A percentile compares a stretch with the other conserved stretches of the same genome.
These are phyloP conservation scores for Austrolebias charrua DNA, from an alignment of 2,797 vertebrate genomes.

Conservation along the genomic window DNA sequence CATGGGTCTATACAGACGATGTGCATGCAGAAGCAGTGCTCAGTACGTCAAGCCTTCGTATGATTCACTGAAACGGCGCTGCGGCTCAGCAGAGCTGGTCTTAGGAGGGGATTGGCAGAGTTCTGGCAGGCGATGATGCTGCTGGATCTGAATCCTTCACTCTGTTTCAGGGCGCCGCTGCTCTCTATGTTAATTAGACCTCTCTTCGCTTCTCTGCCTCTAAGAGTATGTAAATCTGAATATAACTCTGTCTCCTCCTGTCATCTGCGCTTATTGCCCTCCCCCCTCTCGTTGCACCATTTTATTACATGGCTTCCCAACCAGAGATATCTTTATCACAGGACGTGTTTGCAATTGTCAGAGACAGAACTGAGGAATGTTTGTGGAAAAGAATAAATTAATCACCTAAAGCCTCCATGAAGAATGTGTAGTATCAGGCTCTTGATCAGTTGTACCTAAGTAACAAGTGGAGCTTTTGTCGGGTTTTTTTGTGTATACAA, in stretches of 20 bases:
- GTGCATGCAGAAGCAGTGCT: neutral
- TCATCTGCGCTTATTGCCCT: slow-evolving; percentile 21
- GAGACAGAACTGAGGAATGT: too few relatives aligned
- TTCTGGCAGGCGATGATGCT: slow-evolving; percentile 36
- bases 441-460: too few relatives aligned
- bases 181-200: slow-evolving; percentile 66
- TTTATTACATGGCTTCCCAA: slow-evolving; percentile 20
- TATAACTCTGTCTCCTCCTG: slow-evolving; percentile 45
- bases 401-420: too few relatives aligned
- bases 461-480: too few relatives aligned
- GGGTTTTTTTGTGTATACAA: too few relatives aligned
- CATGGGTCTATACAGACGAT: neutral
- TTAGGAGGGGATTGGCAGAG: slow-evolving; percentile 38
- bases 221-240: slow-evolving; percentile 56
- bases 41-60: slow-evolving; percentile 30
- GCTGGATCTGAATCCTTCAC: slow-evolving; percentile 49
- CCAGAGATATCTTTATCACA: neutral
- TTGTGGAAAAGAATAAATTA: too few relatives aligned
- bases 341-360: neutral
- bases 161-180: slow-evolving; percentile 37
- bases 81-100: slow-evolving; percentile 19
- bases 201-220: slow-evolving; percentile 29
- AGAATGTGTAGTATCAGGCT: too few relatives aligned
- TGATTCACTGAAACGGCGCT: slow-evolving; percentile 16
- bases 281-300: slow-evolving; percentile 7